Base-by-base conservation (phyloP, 2,113 vertebrate genomes). In the Stigmatopora nigra region DNA sequence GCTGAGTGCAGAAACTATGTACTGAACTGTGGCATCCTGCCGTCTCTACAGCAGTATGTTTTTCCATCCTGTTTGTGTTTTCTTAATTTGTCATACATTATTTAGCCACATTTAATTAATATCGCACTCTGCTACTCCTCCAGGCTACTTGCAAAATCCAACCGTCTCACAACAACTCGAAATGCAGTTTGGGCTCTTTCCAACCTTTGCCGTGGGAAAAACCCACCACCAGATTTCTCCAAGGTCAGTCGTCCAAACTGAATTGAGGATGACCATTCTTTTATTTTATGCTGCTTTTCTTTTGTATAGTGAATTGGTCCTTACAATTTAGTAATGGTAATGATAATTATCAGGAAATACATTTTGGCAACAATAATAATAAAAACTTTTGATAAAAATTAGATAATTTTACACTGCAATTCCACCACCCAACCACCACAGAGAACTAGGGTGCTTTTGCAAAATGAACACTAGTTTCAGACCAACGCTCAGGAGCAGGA, bases 1-100 rank as follows among this genome's bases (percentile, higher is more conserved):
- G 93, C 94, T 57, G 94, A 96, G 82, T 96, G 94, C 86, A 92
- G 94, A 91, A 93, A 96, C 85, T 96, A 94, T 55, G 94, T 96
- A 69, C 89, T 96, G 73, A 94, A 90, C 84, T 95, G 93, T 86
- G 92, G 89, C 76, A 96, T 96, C 83, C 89, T 96, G 63, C 91
- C 93, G 7, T 93, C 92, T 41, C 92, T 96, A 63, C 90, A 95
- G 78, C 93, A 94, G 94, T 96, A 88, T 90, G 94, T 93, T 15
- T 15, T 36, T 14, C 22, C 10, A n/a, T 45, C 10, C 11, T 65
- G 45, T 38, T 0, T 38, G 12, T 60, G 2, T 52, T 46, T 12
- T 55, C 9, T 35, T 3, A 31, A 31, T 49, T 20, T 66, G 35
- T 64, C 6, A 12, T 2, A 67, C 5, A 11, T 47, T 8, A 31